These are phyloP conservation scores for Brachionus calyciflorus DNA, from an alignment of 1,140 invertebrate species.

Conservation along the genomic window DNA sequence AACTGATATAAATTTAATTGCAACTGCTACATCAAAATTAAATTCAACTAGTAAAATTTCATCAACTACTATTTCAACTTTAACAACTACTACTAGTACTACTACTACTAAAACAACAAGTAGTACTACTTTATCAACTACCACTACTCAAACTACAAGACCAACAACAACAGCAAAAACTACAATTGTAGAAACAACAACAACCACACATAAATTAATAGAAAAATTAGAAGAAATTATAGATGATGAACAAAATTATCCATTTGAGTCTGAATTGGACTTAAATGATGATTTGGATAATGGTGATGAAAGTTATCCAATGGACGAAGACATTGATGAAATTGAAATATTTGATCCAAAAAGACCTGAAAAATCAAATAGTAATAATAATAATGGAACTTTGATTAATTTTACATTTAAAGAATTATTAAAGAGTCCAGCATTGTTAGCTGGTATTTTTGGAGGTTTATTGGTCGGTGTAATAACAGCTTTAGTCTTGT, in stretches of 20 bases:
- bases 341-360: neutral
- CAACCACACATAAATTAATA: neutral
- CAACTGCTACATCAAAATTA: neutral
- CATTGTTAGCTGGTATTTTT: conserved; percentile 18
- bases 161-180: neutral
- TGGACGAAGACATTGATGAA: neutral
- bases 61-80: neutral
- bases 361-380: neutral
- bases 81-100: neutral
- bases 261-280: neutral
- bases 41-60: neutral
- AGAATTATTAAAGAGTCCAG: conserved; percentile 35
- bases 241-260: neutral
- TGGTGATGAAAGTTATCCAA: neutral
- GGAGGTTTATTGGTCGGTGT: conserved; percentile 28
- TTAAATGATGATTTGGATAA: neutral
- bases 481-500: neutral
- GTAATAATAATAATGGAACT: neutral
- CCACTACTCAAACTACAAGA: neutral
- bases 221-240: neutral
- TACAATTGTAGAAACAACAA: neutral
- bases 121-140: neutral
- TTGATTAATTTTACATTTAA: neutral
- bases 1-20: neutral
- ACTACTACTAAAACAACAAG: neutral